These are phyloP conservation scores for Drosophila nasuta DNA, from an alignment of 1,140 invertebrate species.

Conservation along the genomic window DNA sequence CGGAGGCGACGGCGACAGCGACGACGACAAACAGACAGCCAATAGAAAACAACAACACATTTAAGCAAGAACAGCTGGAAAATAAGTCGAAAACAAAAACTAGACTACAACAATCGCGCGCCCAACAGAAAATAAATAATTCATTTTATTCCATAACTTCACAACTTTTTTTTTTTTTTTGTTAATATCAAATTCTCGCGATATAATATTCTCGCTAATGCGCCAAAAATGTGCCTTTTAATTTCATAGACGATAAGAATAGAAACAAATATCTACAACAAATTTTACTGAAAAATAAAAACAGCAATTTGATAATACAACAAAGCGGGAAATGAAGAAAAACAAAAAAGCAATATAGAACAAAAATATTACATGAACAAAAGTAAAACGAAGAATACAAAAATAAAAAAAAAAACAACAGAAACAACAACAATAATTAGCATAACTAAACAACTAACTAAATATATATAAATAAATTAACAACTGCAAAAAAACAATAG, in stretches of 20 bases:
- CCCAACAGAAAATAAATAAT: slow-evolving; percentile 30
- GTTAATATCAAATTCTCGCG: slow-evolving; percentile 6
- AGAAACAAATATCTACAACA: not conserved
- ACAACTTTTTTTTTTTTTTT: slow-evolving; percentile 18
- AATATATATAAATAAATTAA: slow-evolving; percentile 47
- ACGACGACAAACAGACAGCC: slow-evolving; percentile 10
- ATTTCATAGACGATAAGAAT: slow-evolving; percentile 29
- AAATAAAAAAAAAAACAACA: too few species aligned
- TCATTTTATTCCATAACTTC: slow-evolving; percentile 17
- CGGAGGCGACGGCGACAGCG: slow-evolving; percentile 51
- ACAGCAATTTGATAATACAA: slow-evolving; percentile 27
- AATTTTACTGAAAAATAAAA: slow-evolving; percentile 1
- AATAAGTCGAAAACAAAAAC: slow-evolving; percentile 38
- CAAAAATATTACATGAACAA: slow-evolving; percentile 14
- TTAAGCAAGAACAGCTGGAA: slow-evolving; percentile 58
- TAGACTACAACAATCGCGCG: slow-evolving; percentile 18
- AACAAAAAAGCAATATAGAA: slow-evolving; percentile 16
- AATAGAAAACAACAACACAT: slow-evolving; percentile 25
- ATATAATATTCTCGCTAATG: slow-evolving; percentile 18
- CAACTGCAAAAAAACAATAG: slow-evolving; percentile 30
- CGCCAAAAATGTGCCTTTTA: slow-evolving; percentile 61
- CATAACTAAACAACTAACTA: slow-evolving; percentile 34
- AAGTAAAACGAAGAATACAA: slow-evolving; percentile 1
- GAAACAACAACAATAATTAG: slow-evolving; percentile 35
- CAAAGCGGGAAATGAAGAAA: not conserved